Evolutionary conservation across 2,888 invertebrate genomes (phyloP), one percentile per base, ranked within the genome.

Genomic region (Cerceris rybyensis): DNA sequence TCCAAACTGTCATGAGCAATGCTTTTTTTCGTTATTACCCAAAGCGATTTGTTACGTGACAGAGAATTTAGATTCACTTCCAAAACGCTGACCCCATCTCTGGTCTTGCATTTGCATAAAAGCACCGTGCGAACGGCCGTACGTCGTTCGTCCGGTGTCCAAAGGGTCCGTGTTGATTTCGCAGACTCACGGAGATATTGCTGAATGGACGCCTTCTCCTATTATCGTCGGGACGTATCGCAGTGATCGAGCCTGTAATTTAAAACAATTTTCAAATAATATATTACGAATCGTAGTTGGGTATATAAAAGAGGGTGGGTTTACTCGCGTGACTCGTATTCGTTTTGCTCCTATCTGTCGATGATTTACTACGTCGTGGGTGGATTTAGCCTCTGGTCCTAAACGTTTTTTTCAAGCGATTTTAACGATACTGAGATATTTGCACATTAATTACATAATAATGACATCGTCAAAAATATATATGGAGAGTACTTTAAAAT

Each of bases 221-320:
- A 83, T 83, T 83, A 85, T 78, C 77, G 63, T 60, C 58, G 75
- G 52, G 57, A 50, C 60, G 59, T 41, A 70, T 83, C 74, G 59
- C 49, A 28, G 60, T 69, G 50, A 66, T 75, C 75, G 67, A 82
- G 84, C 70, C 85, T 88, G 84, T 87, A 89, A 90, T 90, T 90
- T 89, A 86, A 90, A 89, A 88, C 85, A 88, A 88, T 89, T 88
- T 86, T 69, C 81, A 85, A 88, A 88, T 88, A 83, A 83, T 82
- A 81, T 85, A 86, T 86, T 85, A 82, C 78, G 80, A 86, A 81
- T 86, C 81, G 80, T 74, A 77, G 72, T 70, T 79, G 80, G 67
- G 74, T 58, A 46, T 59, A 80, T 60, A 78, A 76, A 73, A 70
- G 77, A 52, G 72, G 70, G 73, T 81, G 61, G 78, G 42, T 76